Base-by-base conservation (phyloP, 2,797 vertebrate species). In the Molossus molossus region DNA sequence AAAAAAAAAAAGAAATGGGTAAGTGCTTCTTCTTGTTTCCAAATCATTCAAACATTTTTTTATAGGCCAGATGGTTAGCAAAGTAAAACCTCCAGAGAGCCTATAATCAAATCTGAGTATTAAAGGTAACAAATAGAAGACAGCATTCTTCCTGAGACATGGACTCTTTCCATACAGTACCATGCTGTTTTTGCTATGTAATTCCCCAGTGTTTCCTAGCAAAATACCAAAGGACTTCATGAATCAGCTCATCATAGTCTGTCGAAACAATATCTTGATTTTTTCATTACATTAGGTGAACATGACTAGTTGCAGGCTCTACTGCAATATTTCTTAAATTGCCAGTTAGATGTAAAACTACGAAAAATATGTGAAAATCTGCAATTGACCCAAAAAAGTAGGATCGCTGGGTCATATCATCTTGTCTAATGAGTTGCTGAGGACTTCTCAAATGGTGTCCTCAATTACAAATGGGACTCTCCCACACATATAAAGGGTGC, bases 11-110 rank as follows among this genome's bases (percentile, higher is more conserved):
- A 95, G 25, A 75, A 83, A 73, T 77, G 17, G 65, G 48, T 77
- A 86, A 93, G 23, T 94, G 45, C 29, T 96, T 84, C 57, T 48
- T 91, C 73, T 94, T 55, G 58, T 64, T 21, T 29, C 12, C 37
- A 6, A 87, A 92, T 90, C 80, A 83, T 87, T 96, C 37, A 94
- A 53, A 87, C n/a, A 87, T n/a, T 85, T 90, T 89, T 88, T 94
- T 77, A 86, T 70, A 95, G 37, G 23, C 58, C 90, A 90, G 73
- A 95, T 94, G 73, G 87, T 94, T 92, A 72, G 69, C 67, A 92
- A 90, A 91, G 87, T 85, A n/a, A 97, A 95, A 67, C 45, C 81
- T 87, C 48, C 72, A 94, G 62, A 58, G 73, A 91, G 45, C 58
- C 23, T 85, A 73, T 73, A 97, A 67, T 90, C 87, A 80, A 92